Conservation (phyloP, 2,113 vertebrate genomes). For the Heteronetta atricapilla region DNA sequence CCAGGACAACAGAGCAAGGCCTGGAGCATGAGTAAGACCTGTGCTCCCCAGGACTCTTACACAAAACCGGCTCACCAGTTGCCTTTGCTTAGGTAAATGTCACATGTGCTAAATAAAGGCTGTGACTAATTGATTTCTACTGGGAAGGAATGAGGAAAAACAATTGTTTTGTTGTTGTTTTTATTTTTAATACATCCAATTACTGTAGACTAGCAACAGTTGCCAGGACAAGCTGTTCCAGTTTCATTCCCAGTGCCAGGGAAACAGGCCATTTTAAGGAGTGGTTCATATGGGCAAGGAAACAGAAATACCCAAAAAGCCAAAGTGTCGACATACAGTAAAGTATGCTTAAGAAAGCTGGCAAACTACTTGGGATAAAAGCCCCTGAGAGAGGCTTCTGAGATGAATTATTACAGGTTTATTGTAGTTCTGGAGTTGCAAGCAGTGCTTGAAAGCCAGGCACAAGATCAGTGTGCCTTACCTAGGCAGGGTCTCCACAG, state of each 20-base stretch:
- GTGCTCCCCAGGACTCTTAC: constrained; percentile 16
- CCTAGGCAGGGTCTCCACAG: neutral
- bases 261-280: constrained; percentile 60
- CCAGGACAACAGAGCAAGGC: neutral
- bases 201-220: constrained; percentile 50
- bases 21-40: constrained; percentile 8
- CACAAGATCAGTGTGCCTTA: neutral
- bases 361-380: neutral
- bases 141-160: constrained; percentile 64
- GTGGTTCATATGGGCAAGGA: neutral
- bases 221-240: constrained; percentile 55
- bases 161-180: constrained; percentile 57
- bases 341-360: constrained; percentile 7
- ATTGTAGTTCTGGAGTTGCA: neutral
- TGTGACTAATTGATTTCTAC: constrained; percentile 67
- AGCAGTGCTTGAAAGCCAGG: neutral
- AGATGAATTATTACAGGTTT: neutral
- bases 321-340: neutral
- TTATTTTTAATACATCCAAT: constrained; percentile 55
- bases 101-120: constrained; percentile 63
- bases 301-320: constrained; percentile 53
- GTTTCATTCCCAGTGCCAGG: constrained; percentile 28
- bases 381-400: neutral
- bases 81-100: constrained; percentile 50
- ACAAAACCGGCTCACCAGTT: neutral